Evolutionary conservation across 2,797 vertebrate genomes (phyloP).

Genomic region (Spinus pinus): DNA sequence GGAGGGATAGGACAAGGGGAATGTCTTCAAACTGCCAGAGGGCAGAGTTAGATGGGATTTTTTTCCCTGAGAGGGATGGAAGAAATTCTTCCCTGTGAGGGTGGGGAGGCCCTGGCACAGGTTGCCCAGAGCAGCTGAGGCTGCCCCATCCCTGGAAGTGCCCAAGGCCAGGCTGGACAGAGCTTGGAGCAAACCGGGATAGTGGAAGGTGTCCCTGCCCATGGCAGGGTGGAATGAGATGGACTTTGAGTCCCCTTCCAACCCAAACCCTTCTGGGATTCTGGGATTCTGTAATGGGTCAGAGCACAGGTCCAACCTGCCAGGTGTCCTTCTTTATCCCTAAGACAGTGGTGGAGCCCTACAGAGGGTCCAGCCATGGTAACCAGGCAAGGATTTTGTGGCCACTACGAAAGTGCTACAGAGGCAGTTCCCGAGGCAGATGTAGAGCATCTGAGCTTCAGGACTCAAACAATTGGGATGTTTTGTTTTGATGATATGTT

Average conservation of each 20-base stretch:
- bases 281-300: background rate
- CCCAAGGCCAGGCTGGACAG: fast-evolving
- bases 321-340: background rate
- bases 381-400: background rate
- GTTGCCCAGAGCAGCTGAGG: background rate
- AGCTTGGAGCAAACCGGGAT: fast-evolving
- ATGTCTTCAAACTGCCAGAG: background rate
- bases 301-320: background rate
- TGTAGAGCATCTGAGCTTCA: background rate
- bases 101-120: background rate
- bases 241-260: background rate
- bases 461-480: background rate
- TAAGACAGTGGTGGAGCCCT: background rate
- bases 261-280: background rate
- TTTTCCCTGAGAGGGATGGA: background rate
- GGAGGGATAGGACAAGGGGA: background rate
- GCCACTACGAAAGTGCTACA: background rate
- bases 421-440: background rate
- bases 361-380: background rate
- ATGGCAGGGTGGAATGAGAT: background rate
- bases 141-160: background rate
- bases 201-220: background rate
- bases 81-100: background rate
- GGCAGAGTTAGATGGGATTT: background rate
- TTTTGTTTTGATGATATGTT: background rate